phyloP scores from a whole-genome alignment of 2,113 vertebrate genomes.

The Ochotona princeps region DNA sequence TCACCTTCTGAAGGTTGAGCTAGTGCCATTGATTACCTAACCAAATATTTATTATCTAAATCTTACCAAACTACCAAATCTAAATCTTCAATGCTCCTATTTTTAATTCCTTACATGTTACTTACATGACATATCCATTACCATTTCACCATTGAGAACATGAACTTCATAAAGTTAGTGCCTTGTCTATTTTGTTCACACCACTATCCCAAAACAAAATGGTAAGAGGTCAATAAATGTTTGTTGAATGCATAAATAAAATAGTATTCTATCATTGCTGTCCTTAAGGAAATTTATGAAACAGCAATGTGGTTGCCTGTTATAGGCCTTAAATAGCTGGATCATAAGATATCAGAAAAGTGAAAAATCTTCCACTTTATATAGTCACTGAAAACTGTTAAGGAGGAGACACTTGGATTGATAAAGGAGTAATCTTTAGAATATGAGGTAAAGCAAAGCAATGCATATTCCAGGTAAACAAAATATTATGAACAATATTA shows the following conservation, averaged over 20 bases:
- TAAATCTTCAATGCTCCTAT: neutral
- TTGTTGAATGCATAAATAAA: slow-evolving; percentile 27
- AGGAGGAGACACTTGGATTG: slow-evolving; percentile 7
- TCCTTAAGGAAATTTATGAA: neutral
- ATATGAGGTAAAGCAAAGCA: neutral
- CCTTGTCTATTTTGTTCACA: neutral
- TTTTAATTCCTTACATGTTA: slow-evolving; percentile 7
- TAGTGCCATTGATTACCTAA: slow-evolving; percentile 14
- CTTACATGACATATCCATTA: neutral
- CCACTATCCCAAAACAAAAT: neutral
- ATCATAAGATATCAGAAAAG: neutral
- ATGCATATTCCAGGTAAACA: neutral
- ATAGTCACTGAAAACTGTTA: neutral
- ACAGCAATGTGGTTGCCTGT: neutral
- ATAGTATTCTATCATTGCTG: neutral
- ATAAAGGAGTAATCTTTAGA: slow-evolving; percentile 29
- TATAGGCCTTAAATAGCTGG: neutral
- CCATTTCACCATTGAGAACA: neutral
- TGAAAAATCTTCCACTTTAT: neutral
- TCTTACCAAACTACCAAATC: neutral
- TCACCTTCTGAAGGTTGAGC: neutral
- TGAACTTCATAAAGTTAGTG: neutral
- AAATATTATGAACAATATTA: neutral
- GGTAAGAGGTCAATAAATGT: neutral
- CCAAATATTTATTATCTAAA: neutral